A percentile compares a stretch with the other conserved stretches of the same genome.
Evolutionary conservation across 2,113 vertebrate species (phyloP).

Genomic region (Bufo gargarizans): DNA sequence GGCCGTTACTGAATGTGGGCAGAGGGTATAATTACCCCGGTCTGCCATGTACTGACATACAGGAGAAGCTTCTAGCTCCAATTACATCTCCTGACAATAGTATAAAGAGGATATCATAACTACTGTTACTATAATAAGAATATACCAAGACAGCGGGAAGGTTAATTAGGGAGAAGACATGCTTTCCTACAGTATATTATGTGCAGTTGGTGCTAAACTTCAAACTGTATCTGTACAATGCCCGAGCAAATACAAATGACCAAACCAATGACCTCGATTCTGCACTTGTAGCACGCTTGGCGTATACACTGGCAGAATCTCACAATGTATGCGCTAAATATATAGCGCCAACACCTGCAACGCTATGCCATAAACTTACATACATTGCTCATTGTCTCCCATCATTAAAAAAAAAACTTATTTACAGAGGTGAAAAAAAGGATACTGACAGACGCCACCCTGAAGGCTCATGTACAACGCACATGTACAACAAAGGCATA

Average conservation of each 20-base stretch:
- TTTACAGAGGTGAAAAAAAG: too few species aligned
- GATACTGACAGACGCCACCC: too few species aligned
- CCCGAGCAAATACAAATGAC: neutral
- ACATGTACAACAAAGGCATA: too few species aligned
- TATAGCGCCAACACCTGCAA: too few species aligned
- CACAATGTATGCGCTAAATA: too few species aligned
- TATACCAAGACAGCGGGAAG: neutral
- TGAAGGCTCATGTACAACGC: too few species aligned
- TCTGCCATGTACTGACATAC: neutral
- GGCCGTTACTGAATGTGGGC: neutral
- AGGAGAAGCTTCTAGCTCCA: neutral
- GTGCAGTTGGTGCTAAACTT: neutral
- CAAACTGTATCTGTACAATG: neutral
- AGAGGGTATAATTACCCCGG: slow-evolving; percentile 16
- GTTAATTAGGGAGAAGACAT: neutral
- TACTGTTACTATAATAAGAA: neutral
- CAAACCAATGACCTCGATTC: too few species aligned
- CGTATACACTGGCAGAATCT: too few species aligned
- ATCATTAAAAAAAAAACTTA: too few species aligned
- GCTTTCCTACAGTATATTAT: neutral
- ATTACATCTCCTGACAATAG: neutral
- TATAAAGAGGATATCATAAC: neutral
- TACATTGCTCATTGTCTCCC: too few species aligned
- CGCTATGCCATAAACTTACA: too few species aligned
- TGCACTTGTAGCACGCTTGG: too few species aligned